phyloP scores from a whole-genome alignment of 2,113 vertebrate genomes.

The Cardinalis cardinalis region DNA sequence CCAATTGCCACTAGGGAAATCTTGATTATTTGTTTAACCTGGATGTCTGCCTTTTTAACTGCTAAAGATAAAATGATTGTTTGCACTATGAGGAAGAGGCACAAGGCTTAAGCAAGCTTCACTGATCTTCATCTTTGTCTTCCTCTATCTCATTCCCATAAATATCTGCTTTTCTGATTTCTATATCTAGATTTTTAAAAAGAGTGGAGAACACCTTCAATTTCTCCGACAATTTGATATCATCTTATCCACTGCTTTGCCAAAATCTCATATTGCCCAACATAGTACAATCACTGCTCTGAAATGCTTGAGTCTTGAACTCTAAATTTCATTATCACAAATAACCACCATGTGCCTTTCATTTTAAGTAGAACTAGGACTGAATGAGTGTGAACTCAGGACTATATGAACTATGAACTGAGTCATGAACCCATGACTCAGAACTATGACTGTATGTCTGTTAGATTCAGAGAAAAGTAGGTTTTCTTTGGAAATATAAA shows the following conservation, averaged over 20 bases:
- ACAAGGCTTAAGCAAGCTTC: neutral
- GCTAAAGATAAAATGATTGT: neutral
- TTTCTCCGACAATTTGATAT: neutral
- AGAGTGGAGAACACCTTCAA: neutral
- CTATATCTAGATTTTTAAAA: neutral
- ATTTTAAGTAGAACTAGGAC: neutral
- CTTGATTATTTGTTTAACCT: neutral
- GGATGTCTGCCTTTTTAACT: neutral
- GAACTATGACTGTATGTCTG: neutral
- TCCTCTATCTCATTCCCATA: neutral
- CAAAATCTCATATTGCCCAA: neutral
- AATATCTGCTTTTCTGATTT: neutral
- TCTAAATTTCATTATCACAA: neutral
- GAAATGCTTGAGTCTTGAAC: neutral
- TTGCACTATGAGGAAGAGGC: neutral
- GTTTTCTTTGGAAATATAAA: neutral
- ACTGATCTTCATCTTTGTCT: neutral
- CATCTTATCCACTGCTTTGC: neutral
- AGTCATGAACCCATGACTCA: neutral
- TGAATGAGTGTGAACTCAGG: neutral
- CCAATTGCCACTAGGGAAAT: neutral
- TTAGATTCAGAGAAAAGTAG: neutral
- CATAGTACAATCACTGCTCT: neutral
- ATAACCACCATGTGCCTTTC: neutral
- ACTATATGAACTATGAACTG: no score